Evolutionary conservation across 2,113 vertebrate genomes (phyloP).

Genomic region (Brienomyrus longianalis): DNA sequence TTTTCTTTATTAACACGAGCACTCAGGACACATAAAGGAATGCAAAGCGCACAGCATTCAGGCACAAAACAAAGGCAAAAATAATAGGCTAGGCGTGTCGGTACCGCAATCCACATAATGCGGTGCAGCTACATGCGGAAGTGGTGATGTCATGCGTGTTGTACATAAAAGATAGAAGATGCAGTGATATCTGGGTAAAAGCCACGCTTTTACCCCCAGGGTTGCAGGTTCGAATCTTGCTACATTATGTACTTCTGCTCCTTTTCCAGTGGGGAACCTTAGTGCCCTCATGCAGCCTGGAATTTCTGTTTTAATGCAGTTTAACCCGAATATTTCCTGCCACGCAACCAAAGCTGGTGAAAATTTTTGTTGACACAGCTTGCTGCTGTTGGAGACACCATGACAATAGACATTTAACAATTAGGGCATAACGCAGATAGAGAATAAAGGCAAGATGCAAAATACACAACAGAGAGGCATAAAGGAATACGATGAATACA

Average conservation of each 20-base stretch:
- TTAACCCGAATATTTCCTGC: not conserved
- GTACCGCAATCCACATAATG: not conserved
- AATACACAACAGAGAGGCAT: not conserved
- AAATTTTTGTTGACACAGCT: not conserved
- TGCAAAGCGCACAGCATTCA: not conserved
- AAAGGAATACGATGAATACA: not conserved
- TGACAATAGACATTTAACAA: not conserved
- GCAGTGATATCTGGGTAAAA: not conserved
- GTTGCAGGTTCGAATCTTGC: not conserved
- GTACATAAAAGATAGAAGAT: not conserved
- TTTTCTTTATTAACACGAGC: not conserved
- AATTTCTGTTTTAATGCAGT: not conserved
- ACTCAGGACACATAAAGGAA: not conserved
- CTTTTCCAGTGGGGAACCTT: not conserved
- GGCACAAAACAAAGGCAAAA: not conserved
- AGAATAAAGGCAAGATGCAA: not conserved
- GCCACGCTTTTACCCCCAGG: not conserved
- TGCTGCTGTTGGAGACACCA: not conserved
- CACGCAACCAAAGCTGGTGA: not conserved
- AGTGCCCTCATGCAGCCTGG: not conserved
- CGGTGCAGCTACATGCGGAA: not conserved
- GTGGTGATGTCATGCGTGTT: not conserved
- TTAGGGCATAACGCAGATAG: not conserved
- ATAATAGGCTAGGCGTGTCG: not conserved
- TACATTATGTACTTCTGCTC: not conserved